Conservation (phyloP, 2,888 invertebrate species). For the Eilema caniola region DNA sequence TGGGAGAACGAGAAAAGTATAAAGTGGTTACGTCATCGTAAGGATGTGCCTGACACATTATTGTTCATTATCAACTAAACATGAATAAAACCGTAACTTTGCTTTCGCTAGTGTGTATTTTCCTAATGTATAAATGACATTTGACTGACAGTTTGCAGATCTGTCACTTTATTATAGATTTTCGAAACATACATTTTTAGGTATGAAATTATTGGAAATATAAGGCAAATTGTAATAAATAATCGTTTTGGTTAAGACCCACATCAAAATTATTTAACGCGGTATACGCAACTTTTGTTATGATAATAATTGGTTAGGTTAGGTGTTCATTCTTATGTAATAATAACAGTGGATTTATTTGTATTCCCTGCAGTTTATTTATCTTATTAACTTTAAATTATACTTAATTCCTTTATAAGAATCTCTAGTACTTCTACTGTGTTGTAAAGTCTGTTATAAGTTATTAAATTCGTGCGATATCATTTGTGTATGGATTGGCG, state of each 20-base stretch:
- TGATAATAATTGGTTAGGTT: slow-evolving; percentile 71
- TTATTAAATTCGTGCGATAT: slow-evolving; percentile 32
- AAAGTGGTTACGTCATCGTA: slow-evolving; percentile 22
- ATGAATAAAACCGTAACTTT: slow-evolving; percentile 29
- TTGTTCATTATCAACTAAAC: slow-evolving; percentile 22
- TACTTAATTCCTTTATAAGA: background rate
- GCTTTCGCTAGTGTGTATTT: background rate
- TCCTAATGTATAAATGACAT: slow-evolving; percentile 49
- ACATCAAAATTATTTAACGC: slow-evolving; percentile 17
- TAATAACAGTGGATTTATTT: slow-evolving; percentile 73
- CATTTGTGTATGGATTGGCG: slow-evolving; percentile 51
- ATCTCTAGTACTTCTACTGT: slow-evolving; percentile 4
- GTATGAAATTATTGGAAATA: slow-evolving; percentile 63
- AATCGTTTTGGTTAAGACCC: slow-evolving; percentile 28
- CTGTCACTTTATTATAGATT: slow-evolving; percentile 61
- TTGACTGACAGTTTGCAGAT: slow-evolving; percentile 62
- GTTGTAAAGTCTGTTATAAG: slow-evolving; percentile 14
- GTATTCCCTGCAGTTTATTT: slow-evolving; percentile 47
- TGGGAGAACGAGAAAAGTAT: slow-evolving; percentile 31
- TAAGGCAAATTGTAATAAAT: slow-evolving; percentile 49
- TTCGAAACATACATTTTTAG: slow-evolving; percentile 59
- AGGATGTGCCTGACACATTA: background rate
- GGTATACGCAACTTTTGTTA: slow-evolving; percentile 16
- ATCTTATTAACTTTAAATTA: slow-evolving; percentile 20
- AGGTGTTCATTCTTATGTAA: slow-evolving; percentile 83